Percentiles rank a stretch among this genome's conserved stretches.
Conservation (phyloP, 2,888 invertebrate species). For the Lasioglossum marginatum region DNA sequence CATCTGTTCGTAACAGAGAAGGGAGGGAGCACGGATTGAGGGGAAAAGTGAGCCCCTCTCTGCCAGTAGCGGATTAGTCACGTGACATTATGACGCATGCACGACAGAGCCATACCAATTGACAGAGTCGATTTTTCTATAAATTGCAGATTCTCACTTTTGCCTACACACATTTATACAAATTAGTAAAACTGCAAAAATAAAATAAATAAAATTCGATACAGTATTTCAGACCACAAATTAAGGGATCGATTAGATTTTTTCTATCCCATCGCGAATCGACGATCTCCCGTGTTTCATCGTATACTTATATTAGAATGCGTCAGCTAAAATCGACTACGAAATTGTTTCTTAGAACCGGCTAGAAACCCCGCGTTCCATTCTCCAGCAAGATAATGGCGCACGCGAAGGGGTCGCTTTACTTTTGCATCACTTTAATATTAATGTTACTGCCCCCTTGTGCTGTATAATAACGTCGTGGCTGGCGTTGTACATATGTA, state of each 20-base stretch:
- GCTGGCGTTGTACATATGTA: slow-evolving; percentile 60
- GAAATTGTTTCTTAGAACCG: slow-evolving; percentile 32
- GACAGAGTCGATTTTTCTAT: no score
- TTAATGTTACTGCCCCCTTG: slow-evolving; percentile 75
- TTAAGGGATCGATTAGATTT: neutral
- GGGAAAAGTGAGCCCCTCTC: no score
- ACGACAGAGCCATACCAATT: no score
- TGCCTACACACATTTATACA: neutral
- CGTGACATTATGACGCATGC: no score
- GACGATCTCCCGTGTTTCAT: neutral
- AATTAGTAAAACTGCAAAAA: neutral
- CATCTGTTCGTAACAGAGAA: no score
- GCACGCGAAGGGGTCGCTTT: slow-evolving; percentile 54
- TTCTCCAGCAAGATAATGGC: slow-evolving; percentile 28
- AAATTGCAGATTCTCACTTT: no score
- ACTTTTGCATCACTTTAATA: slow-evolving; percentile 77
- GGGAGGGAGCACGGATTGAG: no score
- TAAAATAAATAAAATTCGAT: neutral
- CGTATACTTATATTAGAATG: neutral
- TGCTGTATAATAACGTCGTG: slow-evolving; percentile 78
- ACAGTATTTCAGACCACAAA: neutral
- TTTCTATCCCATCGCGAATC: neutral
- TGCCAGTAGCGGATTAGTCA: no score
- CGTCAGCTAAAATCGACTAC: slow-evolving; percentile 13
- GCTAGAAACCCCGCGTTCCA: neutral